A percentile compares a stretch with the other conserved stretches of the same genome.
These are phyloP conservation scores for Danaus plexippus DNA, from an alignment of 1,140 invertebrate species.

Conservation along the genomic window DNA sequence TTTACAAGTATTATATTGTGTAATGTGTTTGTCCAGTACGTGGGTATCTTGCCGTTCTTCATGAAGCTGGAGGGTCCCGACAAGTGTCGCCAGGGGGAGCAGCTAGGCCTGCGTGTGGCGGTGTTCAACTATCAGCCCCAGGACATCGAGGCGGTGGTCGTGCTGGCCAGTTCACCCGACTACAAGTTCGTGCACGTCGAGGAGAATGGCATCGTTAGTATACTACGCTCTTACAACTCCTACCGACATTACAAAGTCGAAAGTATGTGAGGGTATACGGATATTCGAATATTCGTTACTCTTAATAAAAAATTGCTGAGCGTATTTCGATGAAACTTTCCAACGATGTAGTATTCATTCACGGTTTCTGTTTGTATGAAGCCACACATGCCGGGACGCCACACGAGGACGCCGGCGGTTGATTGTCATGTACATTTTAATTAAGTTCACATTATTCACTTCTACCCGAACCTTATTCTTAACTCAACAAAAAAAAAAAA, in stretches of 20 bases:
- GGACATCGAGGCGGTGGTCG: conserved; percentile 88
- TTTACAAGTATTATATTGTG: neutral
- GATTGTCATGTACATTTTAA: too few species aligned
- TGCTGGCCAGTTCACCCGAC: conserved; percentile 86
- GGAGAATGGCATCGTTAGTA: conserved; percentile 85
- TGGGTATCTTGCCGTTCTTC: conserved; percentile 91
- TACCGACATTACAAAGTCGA: too few species aligned
- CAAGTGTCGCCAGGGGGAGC: conserved; percentile 89
- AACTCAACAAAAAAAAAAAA: too few species aligned
- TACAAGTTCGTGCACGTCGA: conserved; percentile 97
- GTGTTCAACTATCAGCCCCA: conserved; percentile 94
- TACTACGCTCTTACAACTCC: too few species aligned
- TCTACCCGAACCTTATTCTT: too few species aligned
- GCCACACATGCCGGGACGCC: too few species aligned
- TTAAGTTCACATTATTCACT: too few species aligned
- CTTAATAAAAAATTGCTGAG: neutral
- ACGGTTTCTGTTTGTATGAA: too few species aligned
- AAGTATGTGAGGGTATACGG: too few species aligned
- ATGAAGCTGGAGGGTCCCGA: conserved; percentile 95
- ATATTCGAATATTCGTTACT: neutral
- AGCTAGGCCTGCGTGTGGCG: conserved; percentile 91
- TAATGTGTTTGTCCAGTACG: conserved; percentile 73
- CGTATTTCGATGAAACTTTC: too few species aligned
- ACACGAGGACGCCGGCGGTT: too few species aligned
- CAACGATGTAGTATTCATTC: too few species aligned